Evolutionary conservation across 2,888 invertebrate species (phyloP).

Genomic region (Axea sp.): DNA sequence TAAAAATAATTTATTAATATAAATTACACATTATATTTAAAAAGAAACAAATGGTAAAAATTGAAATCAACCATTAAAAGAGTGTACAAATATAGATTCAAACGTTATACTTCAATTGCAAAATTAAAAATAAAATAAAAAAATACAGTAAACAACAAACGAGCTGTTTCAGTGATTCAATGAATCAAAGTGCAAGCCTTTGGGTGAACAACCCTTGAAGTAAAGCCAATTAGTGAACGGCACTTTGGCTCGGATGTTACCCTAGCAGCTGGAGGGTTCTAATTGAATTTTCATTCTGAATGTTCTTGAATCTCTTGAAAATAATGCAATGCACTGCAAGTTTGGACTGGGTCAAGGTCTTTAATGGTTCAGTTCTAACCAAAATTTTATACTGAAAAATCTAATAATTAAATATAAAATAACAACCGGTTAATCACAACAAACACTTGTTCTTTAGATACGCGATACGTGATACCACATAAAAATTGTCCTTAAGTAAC

Average conservation of each 20-base stretch:
- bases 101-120: no score
- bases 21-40: no score
- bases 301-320: conserved; percentile 20
- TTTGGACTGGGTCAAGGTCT: conserved; percentile 51
- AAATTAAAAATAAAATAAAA: no score
- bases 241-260: conserved; percentile 43
- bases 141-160: no score
- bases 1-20: no score
- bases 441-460: background rate
- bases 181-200: conserved; percentile 27
- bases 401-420: background rate
- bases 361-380: background rate
- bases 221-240: conserved; percentile 52
- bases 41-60: no score
- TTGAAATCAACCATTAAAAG: no score
- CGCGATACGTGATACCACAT: conserved; percentile 27
- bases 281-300: conserved; percentile 45
- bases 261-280: conserved; percentile 34
- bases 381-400: background rate
- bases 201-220: conserved; percentile 52
- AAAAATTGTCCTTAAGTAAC: conserved; percentile 65
- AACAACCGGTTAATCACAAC: no score
- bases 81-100: no score
- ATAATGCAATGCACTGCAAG: background rate
- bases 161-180: conserved; percentile 9